Base-by-base conservation (phyloP, 2,797 vertebrate genomes). In the Cygnus olor region DNA sequence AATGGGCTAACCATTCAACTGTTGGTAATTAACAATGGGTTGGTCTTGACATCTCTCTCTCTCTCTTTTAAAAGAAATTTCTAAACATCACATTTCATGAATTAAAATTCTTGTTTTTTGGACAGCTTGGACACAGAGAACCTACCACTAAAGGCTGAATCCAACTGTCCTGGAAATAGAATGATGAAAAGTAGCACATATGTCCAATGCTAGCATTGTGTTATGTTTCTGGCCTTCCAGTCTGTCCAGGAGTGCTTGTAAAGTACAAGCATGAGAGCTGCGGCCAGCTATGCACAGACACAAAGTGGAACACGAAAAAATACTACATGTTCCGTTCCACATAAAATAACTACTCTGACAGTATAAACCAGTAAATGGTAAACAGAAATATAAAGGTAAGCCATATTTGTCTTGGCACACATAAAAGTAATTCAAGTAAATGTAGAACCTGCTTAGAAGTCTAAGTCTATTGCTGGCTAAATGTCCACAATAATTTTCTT, bases 391-490 rank as follows among this genome's bases (percentile, higher is more conserved):
- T 60, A 93, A 86, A 93, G 36, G 88, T 86, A 91, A 57, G 42
- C 38, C 51, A 65, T 83, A 79, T 92, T 80, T 94, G 32, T 85
- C 92, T 91, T 82, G 68, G 64, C 66, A 85, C 57, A 74, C 11
- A 58, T 74, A 89, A 90, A 94, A 94, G 53, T 88, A 91, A 95
- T 84, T 86, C 85, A 94, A 90, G 63, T 94, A 91, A 90, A 94
- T 82, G 63, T 36, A 80, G 42, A 66, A 63, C 71, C 45, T 87
- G 65, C 69, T 85, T 94, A n/a, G 58, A 95, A 83, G 84, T 90
- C 61, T 82, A 85, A 78, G 79, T 80, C 91, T 95, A 80, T 78
- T 85, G 74, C 90, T 89, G 68, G 72, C 61, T 94, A 90, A 93
- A 94, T 28, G 42, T 94, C 84, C 71, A 81, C 77, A 85, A 74